Evolutionary conservation across 2,113 vertebrate genomes (phyloP).

Genomic region (Phrynosoma blainvillii): DNA sequence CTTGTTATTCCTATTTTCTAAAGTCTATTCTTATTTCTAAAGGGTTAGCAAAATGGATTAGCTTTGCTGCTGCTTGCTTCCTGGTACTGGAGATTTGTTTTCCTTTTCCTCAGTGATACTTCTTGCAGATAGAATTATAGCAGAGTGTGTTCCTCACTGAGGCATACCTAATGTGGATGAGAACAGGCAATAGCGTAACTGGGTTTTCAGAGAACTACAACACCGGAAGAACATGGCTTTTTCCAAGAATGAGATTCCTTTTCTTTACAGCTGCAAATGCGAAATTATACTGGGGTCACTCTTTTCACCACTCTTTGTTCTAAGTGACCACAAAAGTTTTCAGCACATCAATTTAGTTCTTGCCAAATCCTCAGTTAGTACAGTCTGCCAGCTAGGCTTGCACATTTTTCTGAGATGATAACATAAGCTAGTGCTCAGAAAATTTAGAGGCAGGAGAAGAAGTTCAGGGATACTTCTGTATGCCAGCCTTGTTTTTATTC

Average conservation of each 20-base stretch:
- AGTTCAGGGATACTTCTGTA: neutral
- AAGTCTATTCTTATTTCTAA: conserved; percentile 45
- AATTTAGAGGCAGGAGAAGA: neutral
- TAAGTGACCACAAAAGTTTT: conserved; percentile 13
- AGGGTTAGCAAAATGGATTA: conserved; percentile 66
- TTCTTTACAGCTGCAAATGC: neutral
- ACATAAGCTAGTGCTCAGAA: neutral
- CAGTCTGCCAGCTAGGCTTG: conserved; percentile 44
- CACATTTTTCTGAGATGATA: conserved; percentile 25
- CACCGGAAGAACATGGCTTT: neutral
- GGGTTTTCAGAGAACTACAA: conserved; percentile 42
- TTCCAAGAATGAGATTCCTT: conserved; percentile 48
- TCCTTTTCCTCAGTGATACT: conserved; percentile 37
- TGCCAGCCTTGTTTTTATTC: neutral
- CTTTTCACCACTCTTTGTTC: conserved; percentile 12
- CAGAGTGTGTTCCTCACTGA: conserved; percentile 52
- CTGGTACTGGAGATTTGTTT: conserved; percentile 62
- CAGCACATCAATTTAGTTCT: conserved; percentile 26
- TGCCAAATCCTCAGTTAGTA: conserved; percentile 15
- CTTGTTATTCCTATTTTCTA: conserved; percentile 60
- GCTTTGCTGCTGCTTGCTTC: conserved; percentile 61
- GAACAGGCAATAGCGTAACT: conserved; percentile 34
- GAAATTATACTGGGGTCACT: conserved; percentile 11
- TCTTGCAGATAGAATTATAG: conserved; percentile 58
- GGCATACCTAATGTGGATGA: conserved; percentile 70